Percentiles rank a stretch among this genome's conserved stretches.
Evolutionary conservation across 2,888 invertebrate species (phyloP).

Genomic region (Halictus quadricinctus): DNA sequence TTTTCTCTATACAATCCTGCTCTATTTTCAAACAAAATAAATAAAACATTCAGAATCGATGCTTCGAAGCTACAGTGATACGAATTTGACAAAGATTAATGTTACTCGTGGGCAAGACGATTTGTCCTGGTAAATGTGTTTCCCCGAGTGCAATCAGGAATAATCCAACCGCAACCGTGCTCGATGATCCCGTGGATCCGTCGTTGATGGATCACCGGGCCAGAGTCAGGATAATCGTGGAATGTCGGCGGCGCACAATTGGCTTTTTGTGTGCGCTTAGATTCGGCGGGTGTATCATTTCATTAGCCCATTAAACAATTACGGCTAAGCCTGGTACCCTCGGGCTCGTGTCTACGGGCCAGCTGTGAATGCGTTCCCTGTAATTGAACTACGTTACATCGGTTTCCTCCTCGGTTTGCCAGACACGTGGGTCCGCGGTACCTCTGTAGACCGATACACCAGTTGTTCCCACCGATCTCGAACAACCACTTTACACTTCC

Average conservation of each 20-base stretch:
- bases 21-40: too few species aligned
- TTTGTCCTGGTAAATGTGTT: background rate
- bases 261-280: slow-evolving; percentile 73
- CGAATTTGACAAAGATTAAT: too few species aligned
- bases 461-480: slow-evolving; percentile 38
- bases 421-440: slow-evolving; percentile 48
- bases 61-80: too few species aligned
- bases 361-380: slow-evolving; percentile 73
- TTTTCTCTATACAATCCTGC: too few species aligned
- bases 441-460: slow-evolving; percentile 17
- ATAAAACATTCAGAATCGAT: too few species aligned
- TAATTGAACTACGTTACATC: slow-evolving; percentile 66
- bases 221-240: slow-evolving; percentile 59
- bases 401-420: slow-evolving; percentile 47
- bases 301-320: slow-evolving; percentile 80
- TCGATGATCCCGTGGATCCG: slow-evolving; percentile 17
- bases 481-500: slow-evolving; percentile 17
- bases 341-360: slow-evolving; percentile 65
- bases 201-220: slow-evolving; percentile 21
- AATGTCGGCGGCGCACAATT: slow-evolving; percentile 67
- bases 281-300: slow-evolving; percentile 78
- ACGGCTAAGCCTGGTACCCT: slow-evolving; percentile 62
- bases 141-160: background rate
- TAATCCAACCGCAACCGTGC: background rate
- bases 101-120: background rate